Base-by-base conservation (phyloP, 1,140 invertebrate genomes). In the Himalopsyche phryganea region DNA sequence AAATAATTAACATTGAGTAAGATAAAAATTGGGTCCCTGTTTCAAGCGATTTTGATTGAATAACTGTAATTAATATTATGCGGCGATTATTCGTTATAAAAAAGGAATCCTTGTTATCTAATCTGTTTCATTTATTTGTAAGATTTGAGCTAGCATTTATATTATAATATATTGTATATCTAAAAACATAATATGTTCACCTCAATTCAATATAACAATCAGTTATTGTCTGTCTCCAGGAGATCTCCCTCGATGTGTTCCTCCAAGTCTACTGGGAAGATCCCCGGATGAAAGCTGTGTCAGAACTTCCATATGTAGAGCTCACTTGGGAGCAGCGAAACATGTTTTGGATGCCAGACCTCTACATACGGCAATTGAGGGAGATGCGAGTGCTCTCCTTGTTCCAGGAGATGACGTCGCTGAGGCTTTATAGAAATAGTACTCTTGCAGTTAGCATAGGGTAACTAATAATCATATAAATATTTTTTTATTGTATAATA, bases 221-320 rank as follows among this genome's bases (percentile, higher is more conserved):
- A 28, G 23, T 5, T 28, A 9, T 28, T 5, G 9, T 32, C 23
- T 42, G 35, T 50, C 47, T 38, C 28, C 65, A 83, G 81, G 81
- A 83, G 67, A 83, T 83, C 66, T 81, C 81, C 4, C 66, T 83
- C 51, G 81, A 82, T 65, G 76, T 82, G 50, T 83, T 83, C 64
- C 74, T 83, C 36, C 78, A 81, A 75, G 80, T 81, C 10, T 81
- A 81, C 66, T 83, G 81, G 81, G 71, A 76, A 48, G 81, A 83
- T 50, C 58, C 63, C 5, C 63, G 81, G 23, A 71, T 83, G 32
- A 71, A 74, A 20, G 70, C 78, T 7, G 69, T 74, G 1, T 66
- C 68, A 6, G 71, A 74, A 15, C 66, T 69, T 51, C 64, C 72
- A 1, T 81, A 80, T 66, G 74, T 83, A 7, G 78, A 82, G 68